Percentiles rank a stretch among this genome's conserved stretches.
Conservation (phyloP, 2,888 invertebrate genomes). For the Drosophila paranaensis region DNA sequence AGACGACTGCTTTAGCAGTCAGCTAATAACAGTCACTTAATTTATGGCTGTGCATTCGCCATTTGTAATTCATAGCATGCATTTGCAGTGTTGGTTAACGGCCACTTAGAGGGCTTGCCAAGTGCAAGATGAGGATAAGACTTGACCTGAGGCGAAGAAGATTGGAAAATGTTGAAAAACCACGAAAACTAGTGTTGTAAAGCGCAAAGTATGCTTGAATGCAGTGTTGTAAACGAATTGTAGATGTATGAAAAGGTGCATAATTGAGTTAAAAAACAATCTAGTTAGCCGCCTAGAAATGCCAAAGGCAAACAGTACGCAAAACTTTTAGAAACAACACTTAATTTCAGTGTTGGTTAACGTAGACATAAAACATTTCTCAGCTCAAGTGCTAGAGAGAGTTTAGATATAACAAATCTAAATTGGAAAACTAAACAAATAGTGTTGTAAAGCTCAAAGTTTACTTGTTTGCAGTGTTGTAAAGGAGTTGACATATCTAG, state of each 20-base stretch:
- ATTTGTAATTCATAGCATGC: neutral
- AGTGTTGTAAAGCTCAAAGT: neutral
- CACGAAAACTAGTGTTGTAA: neutral
- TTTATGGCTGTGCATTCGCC: neutral
- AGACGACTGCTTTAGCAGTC: neutral
- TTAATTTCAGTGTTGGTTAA: neutral
- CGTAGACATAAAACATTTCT: neutral
- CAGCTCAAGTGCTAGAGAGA: neutral
- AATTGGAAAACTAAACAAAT: neutral
- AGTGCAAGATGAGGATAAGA: no score
- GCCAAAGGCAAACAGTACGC: no score
- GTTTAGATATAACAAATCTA: neutral
- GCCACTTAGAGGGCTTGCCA: rapidly evolving
- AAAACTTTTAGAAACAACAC: neutral
- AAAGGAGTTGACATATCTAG: no score
- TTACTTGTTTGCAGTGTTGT: neutral
- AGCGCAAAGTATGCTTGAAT: no score
- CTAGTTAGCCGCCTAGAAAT: neutral
- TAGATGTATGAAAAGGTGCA: neutral
- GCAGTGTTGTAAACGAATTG: neutral
- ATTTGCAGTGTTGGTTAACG: slow-evolving; percentile 1
- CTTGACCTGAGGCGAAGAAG: no score
- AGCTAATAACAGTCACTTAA: neutral
- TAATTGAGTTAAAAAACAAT: neutral
- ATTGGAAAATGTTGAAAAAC: no score